Base-by-base conservation (phyloP, 2,888 invertebrate species). In the Aspidiotus rigidus region DNA sequence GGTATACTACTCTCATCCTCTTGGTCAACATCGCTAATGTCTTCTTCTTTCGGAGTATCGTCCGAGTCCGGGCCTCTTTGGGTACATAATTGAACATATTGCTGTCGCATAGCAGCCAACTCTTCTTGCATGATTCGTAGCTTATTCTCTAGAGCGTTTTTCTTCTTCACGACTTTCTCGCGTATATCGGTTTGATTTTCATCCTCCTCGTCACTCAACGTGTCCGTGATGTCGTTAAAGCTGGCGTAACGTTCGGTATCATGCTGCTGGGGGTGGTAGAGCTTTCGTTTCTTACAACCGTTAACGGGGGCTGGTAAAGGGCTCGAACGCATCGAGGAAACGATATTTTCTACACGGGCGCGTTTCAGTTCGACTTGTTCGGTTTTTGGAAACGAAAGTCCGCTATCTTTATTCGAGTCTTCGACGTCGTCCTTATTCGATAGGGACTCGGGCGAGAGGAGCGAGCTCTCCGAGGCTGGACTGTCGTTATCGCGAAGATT, bases 201-300 rank as follows among this genome's bases (percentile, higher is more conserved):
- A 11, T 72, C 84, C 69, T 83, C 82, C 74, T 86, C 86, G 72
- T 79, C 75, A 63, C 73, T 78, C 77, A 76, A 89, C 89, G 79
- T 94, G 93, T 77, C 95, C 95, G 79, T 94, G 93, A 11, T 96
- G 96, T 76, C 94, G 93, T 77, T 95, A 95, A 49, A 95, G 83
- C 79, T 97, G 85, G 79, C 96, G 63, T 72, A 69, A 9, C 72
- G 62, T 17, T 71, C 84, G 70, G 83, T 82, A 76, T 89, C 90
- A 79, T 94, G 93, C 77, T 95, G 95, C 79, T 95, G 94, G 9
- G 96, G 96, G 76, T 94, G 93, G 77, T 95, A 95, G 42, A 95
- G 83, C 79, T 97, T 97, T 62, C 96, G 85, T 79, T 97, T 97
- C 79, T 94, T 94, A 80, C 93, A 94, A 62, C 94, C 93, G 80